phyloP scores from a whole-genome alignment of 2,797 vertebrate genomes.

The Saxicola maurus region DNA sequence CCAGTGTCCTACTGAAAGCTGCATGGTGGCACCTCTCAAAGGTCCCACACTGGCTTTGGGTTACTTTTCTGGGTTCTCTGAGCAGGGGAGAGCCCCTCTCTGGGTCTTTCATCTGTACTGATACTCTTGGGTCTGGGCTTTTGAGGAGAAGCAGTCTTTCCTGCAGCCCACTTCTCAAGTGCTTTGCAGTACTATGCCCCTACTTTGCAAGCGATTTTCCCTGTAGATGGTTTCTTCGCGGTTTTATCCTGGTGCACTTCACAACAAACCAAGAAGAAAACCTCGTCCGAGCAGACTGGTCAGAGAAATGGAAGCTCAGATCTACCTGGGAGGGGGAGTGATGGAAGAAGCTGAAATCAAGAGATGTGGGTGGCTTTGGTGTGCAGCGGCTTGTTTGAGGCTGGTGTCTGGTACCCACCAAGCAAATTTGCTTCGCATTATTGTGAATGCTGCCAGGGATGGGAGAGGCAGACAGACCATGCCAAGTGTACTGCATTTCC shows the following conservation, averaged over 20 bases:
- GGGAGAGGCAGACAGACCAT: fast-evolving
- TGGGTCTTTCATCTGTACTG: neutral
- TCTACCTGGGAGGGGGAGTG: fast-evolving
- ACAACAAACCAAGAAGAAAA: neutral
- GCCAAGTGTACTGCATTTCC: fast-evolving
- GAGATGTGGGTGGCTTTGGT: neutral
- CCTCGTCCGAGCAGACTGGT: neutral
- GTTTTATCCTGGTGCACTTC: neutral
- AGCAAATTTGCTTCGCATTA: neutral
- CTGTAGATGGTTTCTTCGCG: fast-evolving
- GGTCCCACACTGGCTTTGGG: fast-evolving
- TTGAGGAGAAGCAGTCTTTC: neutral
- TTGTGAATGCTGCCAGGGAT: fast-evolving
- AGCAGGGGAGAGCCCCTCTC: neutral
- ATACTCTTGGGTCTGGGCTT: neutral
- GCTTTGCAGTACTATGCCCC: neutral
- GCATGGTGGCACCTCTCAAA: neutral
- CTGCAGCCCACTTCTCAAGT: neutral
- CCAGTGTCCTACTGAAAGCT: neutral
- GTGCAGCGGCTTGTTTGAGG: fast-evolving
- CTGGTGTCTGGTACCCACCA: fast-evolving
- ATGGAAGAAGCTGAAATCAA: neutral
- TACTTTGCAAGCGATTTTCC: fast-evolving
- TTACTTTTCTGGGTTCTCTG: neutral
- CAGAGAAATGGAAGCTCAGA: neutral